These are phyloP conservation scores for Hemicentrotus pulcherrimus DNA, from an alignment of 35 echinoderm and acorn worm genomes.

Conservation along the genomic window DNA sequence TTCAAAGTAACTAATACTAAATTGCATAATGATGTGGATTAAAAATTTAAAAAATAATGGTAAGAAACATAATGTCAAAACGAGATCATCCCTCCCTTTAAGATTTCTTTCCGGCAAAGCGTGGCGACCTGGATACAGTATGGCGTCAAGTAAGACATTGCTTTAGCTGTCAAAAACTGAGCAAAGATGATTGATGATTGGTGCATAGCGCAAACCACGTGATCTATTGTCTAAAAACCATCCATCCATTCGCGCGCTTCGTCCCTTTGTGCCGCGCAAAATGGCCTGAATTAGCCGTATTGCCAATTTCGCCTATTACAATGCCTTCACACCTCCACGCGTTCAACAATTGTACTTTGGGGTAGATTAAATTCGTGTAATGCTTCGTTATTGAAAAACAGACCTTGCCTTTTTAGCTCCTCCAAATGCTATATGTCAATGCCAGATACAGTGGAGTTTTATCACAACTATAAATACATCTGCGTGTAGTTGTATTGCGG, in stretches of 20 bases:
- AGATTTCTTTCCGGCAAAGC: background rate
- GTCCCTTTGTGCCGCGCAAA: background rate
- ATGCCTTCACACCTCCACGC: background rate
- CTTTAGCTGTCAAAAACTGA: background rate
- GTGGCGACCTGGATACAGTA: background rate
- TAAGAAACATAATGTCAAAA: too few relatives aligned
- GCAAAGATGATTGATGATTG: slow-evolving; percentile 3
- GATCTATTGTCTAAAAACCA: slow-evolving; percentile 19
- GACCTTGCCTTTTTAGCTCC: background rate
- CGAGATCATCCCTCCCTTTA: background rate
- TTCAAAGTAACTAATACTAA: too few relatives aligned
- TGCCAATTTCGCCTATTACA: background rate
- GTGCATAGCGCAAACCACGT: background rate
- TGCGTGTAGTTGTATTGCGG: background rate
- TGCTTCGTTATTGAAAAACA: background rate
- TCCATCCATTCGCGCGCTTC: slow-evolving; percentile 7
- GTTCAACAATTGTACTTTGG: background rate
- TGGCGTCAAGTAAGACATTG: background rate
- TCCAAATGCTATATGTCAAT: background rate
- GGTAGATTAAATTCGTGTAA: slow-evolving; percentile 5
- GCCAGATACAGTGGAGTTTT: background rate
- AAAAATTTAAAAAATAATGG: too few relatives aligned
- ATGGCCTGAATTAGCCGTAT: background rate
- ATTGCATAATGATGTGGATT: too few relatives aligned
- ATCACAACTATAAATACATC: background rate